Conservation (phyloP, 1,140 invertebrate species). For the Agrilus planipennis region DNA sequence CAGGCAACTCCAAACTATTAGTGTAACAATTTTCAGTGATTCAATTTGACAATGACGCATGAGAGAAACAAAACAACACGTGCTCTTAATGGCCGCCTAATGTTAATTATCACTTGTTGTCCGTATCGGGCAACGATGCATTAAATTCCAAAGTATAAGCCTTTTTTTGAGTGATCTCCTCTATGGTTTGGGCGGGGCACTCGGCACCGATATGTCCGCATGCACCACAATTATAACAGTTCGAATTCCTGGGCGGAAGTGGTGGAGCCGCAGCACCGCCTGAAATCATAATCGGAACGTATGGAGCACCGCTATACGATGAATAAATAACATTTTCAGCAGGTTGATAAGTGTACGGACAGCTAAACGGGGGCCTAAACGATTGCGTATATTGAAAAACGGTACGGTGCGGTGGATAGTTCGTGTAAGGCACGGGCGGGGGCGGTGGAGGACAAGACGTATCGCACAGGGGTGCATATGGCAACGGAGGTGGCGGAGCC, state of each 20-base stretch:
- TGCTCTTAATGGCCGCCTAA: too few species aligned
- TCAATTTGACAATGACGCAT: too few species aligned
- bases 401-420: slow-evolving; percentile 30
- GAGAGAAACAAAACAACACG: too few species aligned
- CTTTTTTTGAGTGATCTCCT: slow-evolving; percentile 64
- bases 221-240: slow-evolving; percentile 66
- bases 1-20: too few species aligned
- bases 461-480: slow-evolving; percentile 41
- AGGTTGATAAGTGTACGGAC: slow-evolving; percentile 18
- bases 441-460: slow-evolving; percentile 36
- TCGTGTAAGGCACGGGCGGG: slow-evolving; percentile 31
- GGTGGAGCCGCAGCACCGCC: slow-evolving; percentile 31
- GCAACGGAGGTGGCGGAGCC: slow-evolving; percentile 31
- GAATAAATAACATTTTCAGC: slow-evolving; percentile 31
- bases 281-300: slow-evolving; percentile 36
- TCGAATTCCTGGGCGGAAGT: slow-evolving; percentile 41
- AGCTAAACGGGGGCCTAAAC: slow-evolving; percentile 18
- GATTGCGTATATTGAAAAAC: slow-evolving; percentile 16
- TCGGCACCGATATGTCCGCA: slow-evolving; percentile 66
- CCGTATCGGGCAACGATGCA: slow-evolving; percentile 26
- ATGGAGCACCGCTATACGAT: slow-evolving; percentile 37
- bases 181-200: slow-evolving; percentile 77
- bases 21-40: too few species aligned
- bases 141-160: slow-evolving; percentile 49
- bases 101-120: slow-evolving; percentile 13